Evolutionary conservation across 2,113 vertebrate genomes (phyloP).

Genomic region (Sapayoa aenigma): DNA sequence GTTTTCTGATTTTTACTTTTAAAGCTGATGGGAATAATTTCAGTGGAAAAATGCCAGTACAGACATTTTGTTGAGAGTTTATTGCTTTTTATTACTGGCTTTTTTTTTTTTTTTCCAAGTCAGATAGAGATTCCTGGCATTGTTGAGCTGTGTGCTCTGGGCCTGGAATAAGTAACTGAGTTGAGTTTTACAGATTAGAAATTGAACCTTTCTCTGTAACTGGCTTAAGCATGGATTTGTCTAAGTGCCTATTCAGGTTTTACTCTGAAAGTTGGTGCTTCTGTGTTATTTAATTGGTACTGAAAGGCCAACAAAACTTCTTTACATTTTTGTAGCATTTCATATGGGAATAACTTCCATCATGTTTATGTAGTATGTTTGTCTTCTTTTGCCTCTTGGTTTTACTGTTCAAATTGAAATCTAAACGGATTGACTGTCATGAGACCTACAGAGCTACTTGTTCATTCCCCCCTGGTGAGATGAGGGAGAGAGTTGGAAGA

Average conservation of each 20-base stretch:
- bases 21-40: not conserved
- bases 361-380: not conserved
- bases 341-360: not conserved
- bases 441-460: not conserved
- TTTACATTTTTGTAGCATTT: not conserved
- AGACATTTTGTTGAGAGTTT: not conserved
- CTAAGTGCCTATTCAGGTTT: not conserved
- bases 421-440: not conserved
- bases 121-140: not conserved
- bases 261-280: not conserved
- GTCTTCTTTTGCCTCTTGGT: not conserved
- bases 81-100: not conserved
- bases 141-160: not conserved
- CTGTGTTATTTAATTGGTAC: not conserved
- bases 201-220: not conserved
- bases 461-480: accelerated
- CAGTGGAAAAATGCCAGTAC: not conserved
- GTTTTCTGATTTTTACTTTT: not conserved
- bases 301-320: not conserved
- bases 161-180: not conserved
- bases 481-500: not conserved
- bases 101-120: not conserved
- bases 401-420: not conserved
- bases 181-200: not conserved
- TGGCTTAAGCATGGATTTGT: not conserved